Evolutionary conservation across 2,113 vertebrate genomes (phyloP).

Genomic region (Notothenia coriiceps): DNA sequence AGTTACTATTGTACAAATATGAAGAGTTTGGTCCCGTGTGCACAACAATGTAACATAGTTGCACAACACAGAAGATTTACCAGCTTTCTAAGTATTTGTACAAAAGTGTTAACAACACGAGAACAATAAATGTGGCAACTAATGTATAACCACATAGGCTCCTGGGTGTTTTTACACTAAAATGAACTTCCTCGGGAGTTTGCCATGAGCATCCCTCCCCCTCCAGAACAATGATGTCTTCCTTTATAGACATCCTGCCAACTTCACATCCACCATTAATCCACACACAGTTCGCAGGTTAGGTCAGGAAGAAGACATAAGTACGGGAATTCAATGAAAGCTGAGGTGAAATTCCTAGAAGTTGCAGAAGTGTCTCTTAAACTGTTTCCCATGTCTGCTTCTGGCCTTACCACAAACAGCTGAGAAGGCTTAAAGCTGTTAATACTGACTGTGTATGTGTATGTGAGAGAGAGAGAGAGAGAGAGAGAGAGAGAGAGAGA

Average conservation of each 20-base stretch:
- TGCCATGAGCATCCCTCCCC: neutral
- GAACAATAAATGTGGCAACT: slow-evolving; percentile 20
- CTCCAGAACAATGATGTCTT: slow-evolving; percentile 56
- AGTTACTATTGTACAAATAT: neutral
- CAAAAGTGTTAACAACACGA: neutral
- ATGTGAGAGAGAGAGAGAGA: too few species aligned
- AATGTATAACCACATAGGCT: slow-evolving; percentile 13
- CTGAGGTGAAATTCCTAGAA: slow-evolving; percentile 25
- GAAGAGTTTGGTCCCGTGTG: neutral
- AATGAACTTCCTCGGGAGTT: slow-evolving; percentile 38
- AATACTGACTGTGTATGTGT: neutral
- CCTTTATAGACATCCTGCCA: slow-evolving; percentile 43
- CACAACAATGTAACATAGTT: neutral
- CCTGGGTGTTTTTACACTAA: slow-evolving; percentile 16
- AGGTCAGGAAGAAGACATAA: slow-evolving; percentile 2
- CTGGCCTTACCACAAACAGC: slow-evolving; percentile 44
- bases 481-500: too few species aligned
- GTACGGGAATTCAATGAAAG: slow-evolving; percentile 32
- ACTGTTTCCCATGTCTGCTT: neutral
- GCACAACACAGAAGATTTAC: neutral
- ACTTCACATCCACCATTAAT: slow-evolving; percentile 8
- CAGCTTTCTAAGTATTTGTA: neutral
- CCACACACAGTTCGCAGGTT: neutral
- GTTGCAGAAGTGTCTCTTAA: neutral
- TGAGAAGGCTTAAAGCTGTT: slow-evolving; percentile 39